These are phyloP conservation scores for Mesorhabditis sp. DNA, from an alignment of 2,888 invertebrate genomes.

Conservation along the genomic window DNA sequence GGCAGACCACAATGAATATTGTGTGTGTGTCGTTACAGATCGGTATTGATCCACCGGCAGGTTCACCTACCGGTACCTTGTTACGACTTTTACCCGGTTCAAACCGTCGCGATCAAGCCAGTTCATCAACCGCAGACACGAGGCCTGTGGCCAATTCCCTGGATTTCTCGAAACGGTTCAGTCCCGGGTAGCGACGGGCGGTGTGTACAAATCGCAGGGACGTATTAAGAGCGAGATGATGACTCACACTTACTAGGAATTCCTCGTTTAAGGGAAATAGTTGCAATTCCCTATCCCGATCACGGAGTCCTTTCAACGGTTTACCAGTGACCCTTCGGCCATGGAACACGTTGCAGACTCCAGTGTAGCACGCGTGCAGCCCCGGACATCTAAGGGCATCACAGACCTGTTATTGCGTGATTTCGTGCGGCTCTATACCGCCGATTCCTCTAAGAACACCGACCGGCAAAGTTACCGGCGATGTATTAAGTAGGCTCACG, in stretches of 20 bases:
- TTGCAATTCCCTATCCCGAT: slow-evolving; percentile 70
- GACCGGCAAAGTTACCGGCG: slow-evolving; percentile 59
- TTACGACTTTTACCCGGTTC: no score
- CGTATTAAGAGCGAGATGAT: slow-evolving; percentile 71
- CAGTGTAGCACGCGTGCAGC: slow-evolving; percentile 70
- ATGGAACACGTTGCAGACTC: slow-evolving; percentile 62
- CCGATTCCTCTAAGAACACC: slow-evolving; percentile 67
- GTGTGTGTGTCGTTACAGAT: no score
- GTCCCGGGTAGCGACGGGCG: slow-evolving; percentile 69
- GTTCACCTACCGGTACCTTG: no score
- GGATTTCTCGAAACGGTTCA: slow-evolving; percentile 31
- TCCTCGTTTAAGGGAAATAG: slow-evolving; percentile 67
- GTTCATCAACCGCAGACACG: slow-evolving; percentile 13
- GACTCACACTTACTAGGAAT: slow-evolving; percentile 72
- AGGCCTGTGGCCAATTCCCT: slow-evolving; percentile 17
- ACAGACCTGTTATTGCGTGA: slow-evolving; percentile 70
- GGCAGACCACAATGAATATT: no score
- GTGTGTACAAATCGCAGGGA: slow-evolving; percentile 73
- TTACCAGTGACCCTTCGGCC: slow-evolving; percentile 67
- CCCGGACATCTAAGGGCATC: slow-evolving; percentile 70
- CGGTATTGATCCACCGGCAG: no score
- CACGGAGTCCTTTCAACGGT: slow-evolving; percentile 72
- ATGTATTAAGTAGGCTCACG: slow-evolving; percentile 68
- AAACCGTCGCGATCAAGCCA: no score
- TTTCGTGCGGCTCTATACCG: slow-evolving; percentile 67